Conservation (phyloP, 2,888 invertebrate genomes). For the Agrotis clavis region DNA sequence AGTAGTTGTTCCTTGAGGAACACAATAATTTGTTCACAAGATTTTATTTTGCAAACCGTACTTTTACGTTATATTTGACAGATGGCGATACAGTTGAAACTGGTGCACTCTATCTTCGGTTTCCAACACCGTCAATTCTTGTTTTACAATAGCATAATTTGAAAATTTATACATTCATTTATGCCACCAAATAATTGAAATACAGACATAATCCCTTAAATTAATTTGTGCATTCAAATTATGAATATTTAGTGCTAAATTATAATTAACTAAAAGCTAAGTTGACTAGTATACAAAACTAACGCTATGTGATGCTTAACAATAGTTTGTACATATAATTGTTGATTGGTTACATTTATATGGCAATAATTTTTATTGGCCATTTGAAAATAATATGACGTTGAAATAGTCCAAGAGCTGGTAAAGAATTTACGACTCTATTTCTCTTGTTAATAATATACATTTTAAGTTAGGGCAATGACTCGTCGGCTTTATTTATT, state of each 20-base stretch:
- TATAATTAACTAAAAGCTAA: slow-evolving; percentile 67
- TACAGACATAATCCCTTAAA: slow-evolving; percentile 39
- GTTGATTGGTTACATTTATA: slow-evolving; percentile 55
- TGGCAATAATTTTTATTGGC: slow-evolving; percentile 44
- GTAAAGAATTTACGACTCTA: neutral
- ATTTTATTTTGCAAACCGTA: too few relatives aligned
- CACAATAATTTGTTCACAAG: too few relatives aligned
- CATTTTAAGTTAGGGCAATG: neutral
- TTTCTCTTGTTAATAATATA: too few relatives aligned
- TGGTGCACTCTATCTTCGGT: too few relatives aligned
- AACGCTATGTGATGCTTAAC: slow-evolving; percentile 65
- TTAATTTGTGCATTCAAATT: slow-evolving; percentile 62
- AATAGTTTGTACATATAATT: slow-evolving; percentile 73
- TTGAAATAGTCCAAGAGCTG: slow-evolving; percentile 16
- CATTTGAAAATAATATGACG: slow-evolving; percentile 17
- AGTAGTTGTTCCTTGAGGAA: too few relatives aligned
- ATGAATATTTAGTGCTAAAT: slow-evolving; percentile 56
- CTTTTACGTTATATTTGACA: too few relatives aligned
- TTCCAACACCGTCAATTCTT: slow-evolving; percentile 3
- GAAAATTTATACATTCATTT: slow-evolving; percentile 36
- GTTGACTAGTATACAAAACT: slow-evolving; percentile 74
- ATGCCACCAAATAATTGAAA: slow-evolving; percentile 52
- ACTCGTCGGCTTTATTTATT: too few relatives aligned
- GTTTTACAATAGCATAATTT: slow-evolving; percentile 14
- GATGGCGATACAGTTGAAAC: too few relatives aligned